Percentiles rank a stretch among this genome's conserved stretches.
These are phyloP conservation scores for Scaptomyza flava DNA, from an alignment of 2,888 invertebrate species.

Conservation along the genomic window DNA sequence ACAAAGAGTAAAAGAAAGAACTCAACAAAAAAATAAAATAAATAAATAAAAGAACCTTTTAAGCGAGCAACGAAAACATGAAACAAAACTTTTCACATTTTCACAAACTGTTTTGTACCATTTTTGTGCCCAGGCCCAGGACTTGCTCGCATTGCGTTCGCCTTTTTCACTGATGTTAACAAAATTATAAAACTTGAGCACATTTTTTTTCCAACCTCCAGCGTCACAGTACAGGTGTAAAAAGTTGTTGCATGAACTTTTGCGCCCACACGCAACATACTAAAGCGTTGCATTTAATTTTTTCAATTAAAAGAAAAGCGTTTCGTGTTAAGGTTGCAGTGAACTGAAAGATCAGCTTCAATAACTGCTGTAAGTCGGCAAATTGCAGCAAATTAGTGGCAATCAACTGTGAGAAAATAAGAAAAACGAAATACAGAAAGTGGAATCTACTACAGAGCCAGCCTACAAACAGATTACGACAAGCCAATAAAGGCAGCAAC, in stretches of 20 bases:
- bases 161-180: constrained; percentile 63
- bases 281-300: constrained; percentile 61
- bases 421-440: neutral
- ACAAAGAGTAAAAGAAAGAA: constrained; percentile 49
- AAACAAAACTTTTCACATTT: constrained; percentile 67
- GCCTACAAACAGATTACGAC: constrained; percentile 50
- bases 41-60: constrained; percentile 45
- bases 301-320: constrained; percentile 63
- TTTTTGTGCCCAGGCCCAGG: constrained; percentile 30
- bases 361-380: constrained; percentile 41
- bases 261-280: neutral
- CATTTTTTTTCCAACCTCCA: constrained; percentile 43
- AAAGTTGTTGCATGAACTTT: constrained; percentile 68
- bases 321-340: constrained; percentile 3
- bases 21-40: constrained; percentile 23
- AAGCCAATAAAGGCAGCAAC: constrained; percentile 44
- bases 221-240: constrained; percentile 63
- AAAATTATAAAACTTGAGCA: constrained; percentile 74
- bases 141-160: constrained; percentile 4
- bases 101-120: constrained; percentile 49
- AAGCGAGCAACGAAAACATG: constrained; percentile 62
- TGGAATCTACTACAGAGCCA: neutral
- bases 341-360: constrained; percentile 21
- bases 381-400: constrained; percentile 57
- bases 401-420: constrained; percentile 28